Conservation (phyloP, 2,888 invertebrate species). For the Doris montereyensis region DNA sequence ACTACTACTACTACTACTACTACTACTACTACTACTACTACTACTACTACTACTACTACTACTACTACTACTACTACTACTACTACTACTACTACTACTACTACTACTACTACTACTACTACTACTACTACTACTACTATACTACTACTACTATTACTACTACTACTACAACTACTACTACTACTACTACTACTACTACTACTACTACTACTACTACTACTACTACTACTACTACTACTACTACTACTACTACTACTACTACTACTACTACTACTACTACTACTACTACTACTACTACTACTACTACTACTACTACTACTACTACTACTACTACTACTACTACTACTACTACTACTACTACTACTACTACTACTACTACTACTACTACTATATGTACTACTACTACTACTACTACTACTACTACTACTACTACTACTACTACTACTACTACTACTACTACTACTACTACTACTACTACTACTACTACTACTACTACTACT, state of each 20-base stretch:
- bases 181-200: background rate
- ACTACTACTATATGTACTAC: background rate
- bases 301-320: slow-evolving; percentile 20
- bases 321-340: slow-evolving; percentile 5
- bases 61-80: slow-evolving; percentile 17
- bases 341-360: background rate
- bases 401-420: slow-evolving; percentile 2
- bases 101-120: slow-evolving; percentile 17
- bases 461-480: slow-evolving; percentile 20
- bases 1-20: slow-evolving; percentile 1
- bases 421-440: slow-evolving; percentile 8
- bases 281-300: slow-evolving; percentile 20
- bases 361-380: background rate
- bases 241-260: background rate
- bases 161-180: too few relatives aligned
- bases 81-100: slow-evolving; percentile 20
- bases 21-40: slow-evolving; percentile 20
- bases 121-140: slow-evolving; percentile 16
- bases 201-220: background rate
- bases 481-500: slow-evolving; percentile 17
- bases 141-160: too few relatives aligned
- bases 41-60: slow-evolving; percentile 20
- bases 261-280: slow-evolving; percentile 13
- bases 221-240: background rate
- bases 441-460: slow-evolving; percentile 20